A percentile compares a stretch with the other conserved stretches of the same genome.
Evolutionary conservation across 2,113 vertebrate genomes (phyloP).

Genomic region (Elaphurus davidianus): DNA sequence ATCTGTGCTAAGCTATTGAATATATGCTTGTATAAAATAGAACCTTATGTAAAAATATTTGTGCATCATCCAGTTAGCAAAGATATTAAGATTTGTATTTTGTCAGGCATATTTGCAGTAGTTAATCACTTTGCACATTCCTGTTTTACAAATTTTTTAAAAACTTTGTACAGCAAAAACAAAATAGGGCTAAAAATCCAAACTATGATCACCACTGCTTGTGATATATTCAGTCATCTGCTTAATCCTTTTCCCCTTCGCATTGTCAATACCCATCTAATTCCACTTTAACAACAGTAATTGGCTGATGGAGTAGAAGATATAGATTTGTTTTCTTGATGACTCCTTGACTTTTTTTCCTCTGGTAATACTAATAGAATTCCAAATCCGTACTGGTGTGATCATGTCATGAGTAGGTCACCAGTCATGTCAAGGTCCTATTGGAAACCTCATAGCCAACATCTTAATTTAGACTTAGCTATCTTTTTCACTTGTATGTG

Average conservation of each 20-base stretch:
- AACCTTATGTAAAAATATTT: background rate
- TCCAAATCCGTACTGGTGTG: constrained; percentile 96
- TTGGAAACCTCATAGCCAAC: constrained; percentile 98
- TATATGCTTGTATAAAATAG: background rate
- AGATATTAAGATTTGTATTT: constrained; percentile 58
- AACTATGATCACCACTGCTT: constrained; percentile 63
- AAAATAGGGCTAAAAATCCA: background rate
- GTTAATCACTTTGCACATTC: constrained; percentile 34
- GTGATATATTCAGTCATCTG: constrained; percentile 83
- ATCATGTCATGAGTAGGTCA: constrained; percentile 99
- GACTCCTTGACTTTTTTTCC: constrained; percentile 98
- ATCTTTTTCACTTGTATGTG: constrained; percentile 83
- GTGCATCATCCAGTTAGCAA: background rate
- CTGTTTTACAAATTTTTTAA: background rate
- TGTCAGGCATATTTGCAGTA: constrained; percentile 37
- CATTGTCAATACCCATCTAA: constrained; percentile 99
- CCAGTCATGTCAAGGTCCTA: constrained; percentile 99
- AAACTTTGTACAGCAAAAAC: constrained; percentile 55
- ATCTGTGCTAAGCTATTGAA: constrained; percentile 32
- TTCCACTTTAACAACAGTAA: constrained; percentile 99
- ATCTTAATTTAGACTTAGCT: constrained; percentile 99
- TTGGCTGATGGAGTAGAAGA: constrained; percentile 99
- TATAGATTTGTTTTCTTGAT: constrained; percentile 99
- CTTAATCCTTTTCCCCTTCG: constrained; percentile 93
- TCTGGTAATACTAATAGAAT: constrained; percentile 99